phyloP scores from a whole-genome alignment of 2,113 vertebrate species.

The Thalassarche chlororhynchos region DNA sequence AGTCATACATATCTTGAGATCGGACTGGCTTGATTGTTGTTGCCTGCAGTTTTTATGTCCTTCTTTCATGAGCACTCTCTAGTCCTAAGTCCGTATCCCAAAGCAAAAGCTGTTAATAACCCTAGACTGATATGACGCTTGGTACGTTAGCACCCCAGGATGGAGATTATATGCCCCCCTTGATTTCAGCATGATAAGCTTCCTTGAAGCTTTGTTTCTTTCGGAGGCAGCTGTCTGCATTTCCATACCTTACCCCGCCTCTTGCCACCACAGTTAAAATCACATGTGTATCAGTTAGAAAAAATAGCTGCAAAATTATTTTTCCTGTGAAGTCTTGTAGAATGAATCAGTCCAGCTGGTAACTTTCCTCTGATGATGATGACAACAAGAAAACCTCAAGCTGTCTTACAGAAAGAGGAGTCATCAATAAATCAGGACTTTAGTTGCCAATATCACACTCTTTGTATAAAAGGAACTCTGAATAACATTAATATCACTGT shows the following conservation, averaged over 20 bases:
- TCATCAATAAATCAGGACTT: not conserved
- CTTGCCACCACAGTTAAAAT: not conserved
- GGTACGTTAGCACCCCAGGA: not conserved
- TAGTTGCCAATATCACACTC: not conserved
- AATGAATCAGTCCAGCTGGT: not conserved
- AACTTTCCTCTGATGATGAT: not conserved
- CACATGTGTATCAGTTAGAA: not conserved
- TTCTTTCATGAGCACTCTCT: not conserved
- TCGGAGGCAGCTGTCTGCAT: conserved; percentile 18
- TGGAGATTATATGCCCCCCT: not conserved
- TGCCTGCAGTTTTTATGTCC: not conserved
- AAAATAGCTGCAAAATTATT: not conserved
- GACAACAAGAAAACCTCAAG: not conserved
- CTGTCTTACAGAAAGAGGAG: not conserved
- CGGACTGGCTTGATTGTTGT: not conserved
- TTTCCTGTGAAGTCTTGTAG: not conserved
- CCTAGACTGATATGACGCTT: not conserved
- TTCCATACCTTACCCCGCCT: conserved; percentile 7
- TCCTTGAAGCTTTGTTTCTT: conserved; percentile 45
- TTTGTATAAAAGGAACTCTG: not conserved
- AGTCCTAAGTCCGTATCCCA: not conserved
- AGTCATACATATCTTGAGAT: not conserved
- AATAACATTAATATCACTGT: not conserved
- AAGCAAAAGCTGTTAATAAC: conserved; percentile 1
- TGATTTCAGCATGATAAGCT: conserved; percentile 29